Percentiles rank a stretch among this genome's conserved stretches.
These are phyloP conservation scores for Serrognathus titanus DNA, from an alignment of 2,888 invertebrate species.

Conservation along the genomic window DNA sequence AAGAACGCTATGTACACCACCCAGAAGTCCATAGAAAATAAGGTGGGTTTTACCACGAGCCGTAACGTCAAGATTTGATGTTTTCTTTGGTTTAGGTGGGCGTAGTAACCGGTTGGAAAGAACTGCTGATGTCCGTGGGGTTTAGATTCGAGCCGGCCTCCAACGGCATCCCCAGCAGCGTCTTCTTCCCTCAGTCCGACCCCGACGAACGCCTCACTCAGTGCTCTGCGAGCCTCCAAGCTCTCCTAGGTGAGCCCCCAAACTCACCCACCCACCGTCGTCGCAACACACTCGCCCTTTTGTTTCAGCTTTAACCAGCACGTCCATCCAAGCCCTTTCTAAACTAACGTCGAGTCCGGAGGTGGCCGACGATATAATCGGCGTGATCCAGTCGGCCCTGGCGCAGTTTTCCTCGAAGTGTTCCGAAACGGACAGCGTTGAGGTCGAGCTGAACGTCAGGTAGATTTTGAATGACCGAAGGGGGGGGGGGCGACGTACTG, in stretches of 20 bases:
- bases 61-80: too few species aligned
- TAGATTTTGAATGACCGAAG: conserved; percentile 35
- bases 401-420: conserved; percentile 73
- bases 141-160: conserved; percentile 94
- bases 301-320: conserved; percentile 61
- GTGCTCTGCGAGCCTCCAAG: conserved; percentile 90
- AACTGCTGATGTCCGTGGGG: conserved; percentile 91
- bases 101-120: conserved; percentile 82
- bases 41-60: conserved; percentile 52
- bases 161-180: conserved; percentile 91
- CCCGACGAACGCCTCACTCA: conserved; percentile 88
- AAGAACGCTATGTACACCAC: conserved; percentile 98
- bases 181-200: conserved; percentile 95
- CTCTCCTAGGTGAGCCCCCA: conserved; percentile 60
- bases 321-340: conserved; percentile 73
- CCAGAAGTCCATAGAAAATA: conserved; percentile 94
- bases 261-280: neutral
- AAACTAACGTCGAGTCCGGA: conserved; percentile 80
- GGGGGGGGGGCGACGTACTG: neutral
- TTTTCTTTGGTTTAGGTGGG: conserved; percentile 57
- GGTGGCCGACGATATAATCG: conserved; percentile 89
- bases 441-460: conserved; percentile 79
- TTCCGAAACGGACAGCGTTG: conserved; percentile 69
- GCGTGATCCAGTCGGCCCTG: conserved; percentile 80
- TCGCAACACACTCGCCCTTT: neutral